A percentile compares a stretch with the other conserved stretches of the same genome.
phyloP scores from a whole-genome alignment of 1,140 invertebrate species.

The Papilio xuthus region DNA sequence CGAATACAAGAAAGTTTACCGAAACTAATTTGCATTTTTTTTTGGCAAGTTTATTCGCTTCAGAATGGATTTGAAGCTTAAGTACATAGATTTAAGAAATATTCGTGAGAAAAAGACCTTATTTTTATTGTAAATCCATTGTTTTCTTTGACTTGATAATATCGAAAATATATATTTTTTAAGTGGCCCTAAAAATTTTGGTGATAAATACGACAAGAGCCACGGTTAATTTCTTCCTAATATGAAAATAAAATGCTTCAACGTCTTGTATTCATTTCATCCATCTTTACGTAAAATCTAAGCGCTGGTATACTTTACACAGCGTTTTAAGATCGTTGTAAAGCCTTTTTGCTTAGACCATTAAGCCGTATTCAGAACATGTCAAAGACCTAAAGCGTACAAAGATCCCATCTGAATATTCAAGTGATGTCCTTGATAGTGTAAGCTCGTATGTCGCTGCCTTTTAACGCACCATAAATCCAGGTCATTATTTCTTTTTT shows the following conservation, averaged over 20 bases:
- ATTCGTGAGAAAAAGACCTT: no score
- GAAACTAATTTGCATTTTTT: slow-evolving; percentile 12
- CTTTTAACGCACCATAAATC: slow-evolving; percentile 17
- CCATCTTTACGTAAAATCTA: background rate
- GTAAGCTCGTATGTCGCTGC: slow-evolving; percentile 9
- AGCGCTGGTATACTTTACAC: slow-evolving; percentile 11
- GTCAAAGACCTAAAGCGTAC: slow-evolving; percentile 30
- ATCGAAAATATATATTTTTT: no score
- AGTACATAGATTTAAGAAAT: no score
- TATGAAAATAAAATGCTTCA: background rate
- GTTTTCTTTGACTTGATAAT: no score
- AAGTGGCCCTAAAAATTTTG: no score
- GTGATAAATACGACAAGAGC: no score
- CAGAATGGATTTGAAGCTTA: background rate
- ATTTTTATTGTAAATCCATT: no score
- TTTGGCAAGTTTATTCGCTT: background rate
- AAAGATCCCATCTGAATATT: slow-evolving; percentile 33
- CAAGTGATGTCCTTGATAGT: slow-evolving; percentile 32
- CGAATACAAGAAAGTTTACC: background rate
- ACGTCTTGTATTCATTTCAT: background rate
- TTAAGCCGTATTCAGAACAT: slow-evolving; percentile 30
- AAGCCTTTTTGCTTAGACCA: slow-evolving; percentile 18
- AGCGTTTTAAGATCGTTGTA: slow-evolving; percentile 15
- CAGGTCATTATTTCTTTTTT: slow-evolving; percentile 8
- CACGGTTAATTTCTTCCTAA: background rate